Base-by-base conservation (phyloP, 2,888 invertebrate species). In the Andrena fulva region DNA sequence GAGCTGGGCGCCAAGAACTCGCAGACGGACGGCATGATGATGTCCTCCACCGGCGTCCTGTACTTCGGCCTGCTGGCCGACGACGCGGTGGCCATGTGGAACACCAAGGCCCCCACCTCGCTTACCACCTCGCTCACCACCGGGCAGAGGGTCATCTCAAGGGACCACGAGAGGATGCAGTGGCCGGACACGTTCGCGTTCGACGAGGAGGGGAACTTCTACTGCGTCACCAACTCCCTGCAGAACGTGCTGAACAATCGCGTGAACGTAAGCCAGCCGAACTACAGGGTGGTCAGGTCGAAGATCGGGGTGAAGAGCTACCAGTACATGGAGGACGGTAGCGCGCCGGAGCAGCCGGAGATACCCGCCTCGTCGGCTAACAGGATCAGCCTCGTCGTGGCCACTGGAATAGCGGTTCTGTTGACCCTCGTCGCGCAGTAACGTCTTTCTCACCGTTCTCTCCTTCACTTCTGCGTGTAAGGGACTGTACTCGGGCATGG, bases 181-280 rank as follows among this genome's bases (percentile, higher is more conserved):
- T 97, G 97, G 97, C 95, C 96, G 0, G 96, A 96, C 90, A 95
- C 96, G 3, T 96, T 97, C 91, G 95, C 96, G 1, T 96, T 97
- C 89, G 96, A 97, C 90, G 95, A 95, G 79, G 93, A 94, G 70
- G 96, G 96, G 35, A 96, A 96, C 90, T 93, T 97, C 7, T 96
- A 96, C 91, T 96, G 96, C 10, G 95, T 97, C 10, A 95, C 96
- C n/a, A 97, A 97, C 93, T 94, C 96, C 68, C 92, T 97, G 82
- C 96, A 96, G 87, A 96, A 96, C 91, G 96, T 96, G 90, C 95
- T 96, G 52, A 95, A 95, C 85, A 95, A 95, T 77, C 95, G 95
- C 77, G 94, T 97, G 63, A 95, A 96, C 84, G 87, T 95, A 27
- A 94, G 94, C 72, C 95, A 95, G 89, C 95, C 95, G 20, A 97